Evolutionary conservation across 2,888 invertebrate genomes (phyloP).

Genomic region (Drosophila anomalata): DNA sequence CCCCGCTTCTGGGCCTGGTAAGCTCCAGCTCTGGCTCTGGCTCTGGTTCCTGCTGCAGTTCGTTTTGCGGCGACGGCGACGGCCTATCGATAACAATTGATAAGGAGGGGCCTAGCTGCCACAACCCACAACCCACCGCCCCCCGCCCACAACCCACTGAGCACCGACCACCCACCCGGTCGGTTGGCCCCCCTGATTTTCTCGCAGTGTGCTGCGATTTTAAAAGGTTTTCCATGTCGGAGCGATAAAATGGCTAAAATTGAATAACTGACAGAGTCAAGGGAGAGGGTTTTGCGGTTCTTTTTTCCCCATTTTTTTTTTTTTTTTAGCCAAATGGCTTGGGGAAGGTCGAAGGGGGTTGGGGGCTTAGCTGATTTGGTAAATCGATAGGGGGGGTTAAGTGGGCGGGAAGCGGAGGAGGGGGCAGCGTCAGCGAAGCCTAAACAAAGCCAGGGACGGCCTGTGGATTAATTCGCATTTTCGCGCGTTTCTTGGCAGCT

Average conservation of each 20-base stretch:
- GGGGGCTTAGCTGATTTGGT: slow-evolving; percentile 28
- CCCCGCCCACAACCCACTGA: neutral
- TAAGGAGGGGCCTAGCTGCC: slow-evolving; percentile 55
- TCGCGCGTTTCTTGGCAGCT: slow-evolving; percentile 74
- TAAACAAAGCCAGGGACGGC: slow-evolving; percentile 50
- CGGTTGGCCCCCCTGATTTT: slow-evolving; percentile 1
- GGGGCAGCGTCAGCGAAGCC: slow-evolving; percentile 59
- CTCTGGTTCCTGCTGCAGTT: slow-evolving; percentile 14
- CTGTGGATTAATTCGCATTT: slow-evolving; percentile 68
- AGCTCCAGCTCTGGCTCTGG: neutral
- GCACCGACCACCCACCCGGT: neutral
- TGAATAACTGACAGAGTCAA: slow-evolving; percentile 64
- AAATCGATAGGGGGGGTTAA: slow-evolving; percentile 31
- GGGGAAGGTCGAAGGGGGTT: neutral
- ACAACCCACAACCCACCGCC: slow-evolving; percentile 34
- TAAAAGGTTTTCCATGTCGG: slow-evolving; percentile 75
- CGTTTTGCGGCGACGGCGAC: slow-evolving; percentile 35
- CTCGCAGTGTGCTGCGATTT: slow-evolving; percentile 46
- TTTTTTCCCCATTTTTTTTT: neutral
- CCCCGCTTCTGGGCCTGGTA: slow-evolving; percentile 14
- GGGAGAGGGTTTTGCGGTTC: slow-evolving; percentile 22
- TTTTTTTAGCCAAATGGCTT: neutral
- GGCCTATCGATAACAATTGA: slow-evolving; percentile 69
- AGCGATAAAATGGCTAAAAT: slow-evolving; percentile 74
- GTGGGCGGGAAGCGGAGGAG: neutral